phyloP scores from a whole-genome alignment of 2,888 invertebrate species.

The Aphidoletes aphidimyza region DNA sequence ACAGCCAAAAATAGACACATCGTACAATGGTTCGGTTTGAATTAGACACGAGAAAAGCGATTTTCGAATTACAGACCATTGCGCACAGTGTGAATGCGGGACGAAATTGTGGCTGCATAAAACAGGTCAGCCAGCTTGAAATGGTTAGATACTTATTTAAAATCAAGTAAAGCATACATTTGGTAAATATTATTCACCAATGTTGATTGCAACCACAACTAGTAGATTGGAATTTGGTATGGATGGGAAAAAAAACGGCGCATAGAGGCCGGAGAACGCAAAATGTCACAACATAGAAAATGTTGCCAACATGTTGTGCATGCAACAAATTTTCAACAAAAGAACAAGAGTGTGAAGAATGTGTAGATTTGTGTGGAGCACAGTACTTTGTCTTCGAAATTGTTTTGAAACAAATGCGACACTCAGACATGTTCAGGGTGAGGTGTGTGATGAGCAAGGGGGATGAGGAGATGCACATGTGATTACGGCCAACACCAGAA shows the following conservation, averaged over 20 bases:
- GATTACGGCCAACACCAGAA: constrained; percentile 29
- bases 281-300: background rate
- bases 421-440: too few species aligned
- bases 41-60: background rate
- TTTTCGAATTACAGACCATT: too few species aligned
- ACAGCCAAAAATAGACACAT: background rate
- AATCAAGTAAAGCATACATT: background rate
- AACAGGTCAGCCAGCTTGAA: background rate
- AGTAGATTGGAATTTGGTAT: too few species aligned
- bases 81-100: background rate
- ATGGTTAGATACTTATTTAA: background rate
- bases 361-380: background rate
- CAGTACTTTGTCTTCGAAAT: constrained; percentile 22
- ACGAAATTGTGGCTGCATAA: background rate
- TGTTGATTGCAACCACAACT: constrained; percentile 14
- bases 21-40: background rate
- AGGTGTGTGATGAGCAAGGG: too few species aligned
- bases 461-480: constrained; percentile 46
- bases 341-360: background rate
- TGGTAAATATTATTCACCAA: background rate
- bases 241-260: too few species aligned
- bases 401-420: constrained; percentile 23
- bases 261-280: background rate
- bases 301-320: too few species aligned
- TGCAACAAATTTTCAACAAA: background rate